These are phyloP conservation scores for Mythimna vitellina DNA, from an alignment of 2,888 invertebrate species.

Conservation along the genomic window DNA sequence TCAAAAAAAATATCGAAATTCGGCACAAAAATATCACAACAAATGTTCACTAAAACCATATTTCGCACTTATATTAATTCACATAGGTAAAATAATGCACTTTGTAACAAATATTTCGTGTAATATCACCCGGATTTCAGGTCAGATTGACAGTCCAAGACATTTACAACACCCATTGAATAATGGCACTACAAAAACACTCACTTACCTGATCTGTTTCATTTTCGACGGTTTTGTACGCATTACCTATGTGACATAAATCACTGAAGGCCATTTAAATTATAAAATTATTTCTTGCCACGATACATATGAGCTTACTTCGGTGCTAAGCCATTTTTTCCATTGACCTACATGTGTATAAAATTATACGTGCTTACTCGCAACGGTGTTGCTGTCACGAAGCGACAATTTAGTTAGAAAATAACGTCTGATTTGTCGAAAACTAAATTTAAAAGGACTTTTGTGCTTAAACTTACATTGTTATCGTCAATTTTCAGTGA, in stretches of 20 bases:
- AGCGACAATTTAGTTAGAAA: conserved; percentile 58
- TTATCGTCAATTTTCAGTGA: conserved; percentile 50
- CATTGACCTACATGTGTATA: conserved; percentile 90
- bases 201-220: conserved; percentile 88
- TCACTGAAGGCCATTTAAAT: conserved; percentile 91
- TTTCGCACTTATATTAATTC: conserved; percentile 56
- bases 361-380: conserved; percentile 84
- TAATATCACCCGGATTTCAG: conserved; percentile 84
- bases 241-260: conserved; percentile 89
- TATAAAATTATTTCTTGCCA: conserved; percentile 89
- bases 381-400: conserved; percentile 85
- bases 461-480: conserved; percentile 67
- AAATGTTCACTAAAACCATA: conserved; percentile 55
- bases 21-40: conserved; percentile 61
- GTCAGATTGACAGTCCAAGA: conserved; percentile 88
- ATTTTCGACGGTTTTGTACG: conserved; percentile 89
- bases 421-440: conserved; percentile 36
- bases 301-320: conserved; percentile 87
- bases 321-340: conserved; percentile 90
- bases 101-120: conserved; percentile 74
- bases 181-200: conserved; percentile 79
- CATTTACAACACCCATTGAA: conserved; percentile 86
- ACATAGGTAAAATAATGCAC: conserved; percentile 60
- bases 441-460: conserved; percentile 28
- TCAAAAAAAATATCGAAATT: conserved; percentile 64